A percentile compares a stretch with the other conserved stretches of the same genome.
These are phyloP conservation scores for Morpho deidamia DNA, from an alignment of 2,888 invertebrate genomes.

Conservation along the genomic window DNA sequence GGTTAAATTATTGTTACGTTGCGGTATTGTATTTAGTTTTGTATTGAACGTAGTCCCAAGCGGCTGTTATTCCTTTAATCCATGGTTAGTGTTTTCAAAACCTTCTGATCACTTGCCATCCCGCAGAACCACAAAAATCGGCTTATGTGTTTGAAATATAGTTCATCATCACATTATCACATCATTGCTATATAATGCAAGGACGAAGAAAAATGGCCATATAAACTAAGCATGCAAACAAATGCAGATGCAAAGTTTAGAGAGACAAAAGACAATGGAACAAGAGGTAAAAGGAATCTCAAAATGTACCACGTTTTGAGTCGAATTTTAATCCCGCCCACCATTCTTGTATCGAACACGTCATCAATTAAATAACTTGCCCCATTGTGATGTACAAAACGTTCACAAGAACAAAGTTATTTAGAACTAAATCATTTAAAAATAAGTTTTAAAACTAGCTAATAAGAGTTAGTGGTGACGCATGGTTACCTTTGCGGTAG, in stretches of 20 bases:
- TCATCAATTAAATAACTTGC: constrained; percentile 75
- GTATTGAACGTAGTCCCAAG: no score
- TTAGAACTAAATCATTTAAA: constrained; percentile 7
- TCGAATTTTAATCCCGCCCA: constrained; percentile 40
- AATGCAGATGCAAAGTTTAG: background rate
- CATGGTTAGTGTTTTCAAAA: no score
- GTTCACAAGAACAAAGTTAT: constrained; percentile 16
- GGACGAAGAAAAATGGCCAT: no score
- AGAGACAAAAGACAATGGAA: constrained; percentile 10
- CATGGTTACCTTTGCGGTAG: constrained; percentile 9
- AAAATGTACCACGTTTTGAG: constrained; percentile 24
- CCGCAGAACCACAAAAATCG: no score
- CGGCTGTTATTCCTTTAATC: no score
- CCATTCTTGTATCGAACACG: constrained; percentile 67
- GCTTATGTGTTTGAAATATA: no score
- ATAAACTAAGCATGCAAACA: no score
- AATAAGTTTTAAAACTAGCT: constrained; percentile 8
- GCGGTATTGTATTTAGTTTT: no score
- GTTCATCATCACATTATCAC: no score
- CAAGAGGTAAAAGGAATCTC: constrained; percentile 12
- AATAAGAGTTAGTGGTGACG: constrained; percentile 17
- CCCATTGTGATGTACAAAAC: constrained; percentile 53
- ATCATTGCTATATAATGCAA: no score
- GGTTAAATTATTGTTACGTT: no score
- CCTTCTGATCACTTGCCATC: no score